phyloP scores from a whole-genome alignment of 1,140 invertebrate species.

The Lerema accius region DNA sequence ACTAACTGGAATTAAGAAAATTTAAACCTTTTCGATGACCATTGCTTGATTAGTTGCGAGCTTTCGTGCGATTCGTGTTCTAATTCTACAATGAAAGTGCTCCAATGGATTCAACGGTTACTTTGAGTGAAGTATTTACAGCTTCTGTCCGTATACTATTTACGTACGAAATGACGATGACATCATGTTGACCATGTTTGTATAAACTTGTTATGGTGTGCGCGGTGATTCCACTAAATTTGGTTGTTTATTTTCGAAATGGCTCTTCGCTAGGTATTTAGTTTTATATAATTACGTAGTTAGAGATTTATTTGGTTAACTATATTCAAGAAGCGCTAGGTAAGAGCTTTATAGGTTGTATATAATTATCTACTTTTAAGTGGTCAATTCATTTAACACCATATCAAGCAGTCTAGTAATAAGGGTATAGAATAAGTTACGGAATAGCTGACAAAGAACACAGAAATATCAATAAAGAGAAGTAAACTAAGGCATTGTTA shows the following conservation, averaged over 20 bases:
- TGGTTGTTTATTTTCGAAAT: conserved; percentile 26
- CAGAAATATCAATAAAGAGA: too few species aligned
- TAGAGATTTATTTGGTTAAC: too few species aligned
- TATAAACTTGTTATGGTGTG: conserved; percentile 22
- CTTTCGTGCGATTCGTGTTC: neutral
- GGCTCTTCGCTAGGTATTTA: neutral
- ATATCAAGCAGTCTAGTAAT: too few species aligned
- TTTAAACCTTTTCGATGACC: neutral
- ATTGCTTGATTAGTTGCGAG: neutral
- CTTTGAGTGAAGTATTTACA: conserved; percentile 16
- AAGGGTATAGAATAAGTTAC: too few species aligned
- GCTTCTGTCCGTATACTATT: conserved; percentile 15
- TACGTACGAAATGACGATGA: conserved; percentile 41
- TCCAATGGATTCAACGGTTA: neutral
- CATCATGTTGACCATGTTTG: conserved; percentile 37
- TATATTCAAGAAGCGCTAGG: too few species aligned
- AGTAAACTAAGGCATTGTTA: too few species aligned
- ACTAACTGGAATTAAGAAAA: neutral
- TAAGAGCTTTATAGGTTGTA: too few species aligned
- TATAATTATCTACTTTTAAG: too few species aligned
- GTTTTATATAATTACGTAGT: neutral
- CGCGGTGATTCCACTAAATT: conserved; percentile 4
- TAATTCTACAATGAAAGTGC: conserved; percentile 23
- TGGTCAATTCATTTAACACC: too few species aligned
- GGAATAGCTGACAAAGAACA: too few species aligned